Conservation (phyloP, 2,113 vertebrate species). For the Paramormyrops kingsleyae region DNA sequence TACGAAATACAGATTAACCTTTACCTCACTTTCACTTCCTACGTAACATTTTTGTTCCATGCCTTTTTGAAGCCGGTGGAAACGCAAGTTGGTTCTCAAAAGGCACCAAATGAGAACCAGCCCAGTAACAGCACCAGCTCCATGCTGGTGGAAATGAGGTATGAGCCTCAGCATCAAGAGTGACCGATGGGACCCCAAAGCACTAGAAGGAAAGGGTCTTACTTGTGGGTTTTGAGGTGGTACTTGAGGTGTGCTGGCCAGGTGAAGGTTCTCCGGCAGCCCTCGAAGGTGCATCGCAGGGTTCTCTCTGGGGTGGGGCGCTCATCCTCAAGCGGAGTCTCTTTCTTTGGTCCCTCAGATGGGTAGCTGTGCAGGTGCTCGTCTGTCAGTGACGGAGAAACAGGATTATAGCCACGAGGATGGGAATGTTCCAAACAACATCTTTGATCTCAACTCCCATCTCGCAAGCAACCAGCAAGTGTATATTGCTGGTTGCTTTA, state of each 20-base stretch:
- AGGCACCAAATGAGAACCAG: no score
- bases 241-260: slow-evolving; percentile 95
- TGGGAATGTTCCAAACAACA: neutral
- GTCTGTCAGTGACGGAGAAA: slow-evolving; percentile 53
- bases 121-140: no score
- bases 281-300: slow-evolving; percentile 87
- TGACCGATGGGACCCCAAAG: neutral
- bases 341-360: slow-evolving; percentile 71
- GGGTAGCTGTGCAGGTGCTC: slow-evolving; percentile 76
- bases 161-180: neutral
- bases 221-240: slow-evolving; percentile 96
- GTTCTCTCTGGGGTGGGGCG: slow-evolving; percentile 71
- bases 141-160: no score
- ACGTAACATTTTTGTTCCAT: no score
- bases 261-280: slow-evolving; percentile 87
- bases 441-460: neutral
- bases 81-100: no score
- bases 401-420: neutral
- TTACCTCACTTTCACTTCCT: no score
- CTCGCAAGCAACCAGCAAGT: neutral
- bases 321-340: slow-evolving; percentile 57
- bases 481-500: neutral
- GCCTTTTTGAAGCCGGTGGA: no score
- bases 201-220: slow-evolving; percentile 24
- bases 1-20: no score